These are phyloP conservation scores for Synergus japonicus DNA, from an alignment of 2,888 invertebrate genomes.

Conservation along the genomic window DNA sequence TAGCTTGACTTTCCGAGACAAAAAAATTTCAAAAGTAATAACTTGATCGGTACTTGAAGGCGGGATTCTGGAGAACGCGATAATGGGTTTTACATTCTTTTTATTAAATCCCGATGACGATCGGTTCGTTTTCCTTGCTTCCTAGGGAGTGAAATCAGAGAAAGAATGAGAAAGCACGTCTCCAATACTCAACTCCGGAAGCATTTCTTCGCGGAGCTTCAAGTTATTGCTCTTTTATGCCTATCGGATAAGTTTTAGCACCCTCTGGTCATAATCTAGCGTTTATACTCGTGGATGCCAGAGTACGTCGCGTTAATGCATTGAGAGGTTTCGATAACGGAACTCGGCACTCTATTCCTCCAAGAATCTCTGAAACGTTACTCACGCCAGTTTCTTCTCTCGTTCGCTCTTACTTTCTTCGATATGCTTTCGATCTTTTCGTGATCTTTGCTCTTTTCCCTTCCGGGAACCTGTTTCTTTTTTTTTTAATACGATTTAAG, in stretches of 20 bases:
- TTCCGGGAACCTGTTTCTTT: too few species aligned
- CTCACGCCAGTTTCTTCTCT: conserved; percentile 47
- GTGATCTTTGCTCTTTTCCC: not conserved
- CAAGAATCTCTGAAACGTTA: conserved; percentile 51
- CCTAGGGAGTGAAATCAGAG: not conserved
- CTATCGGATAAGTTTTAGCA: conserved; percentile 34
- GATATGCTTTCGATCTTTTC: not conserved
- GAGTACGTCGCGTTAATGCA: conserved; percentile 49
- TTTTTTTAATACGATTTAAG: too few species aligned
- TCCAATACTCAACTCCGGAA: conserved; percentile 9
- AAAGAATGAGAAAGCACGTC: conserved; percentile 23
- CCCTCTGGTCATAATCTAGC: conserved; percentile 24
- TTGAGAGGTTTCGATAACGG: conserved; percentile 53
- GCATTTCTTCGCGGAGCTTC: conserved; percentile 1
- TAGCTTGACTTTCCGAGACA: too few species aligned
- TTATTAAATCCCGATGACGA: conserved; percentile 3
- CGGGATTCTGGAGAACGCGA: not conserved
- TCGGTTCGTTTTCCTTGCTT: not conserved
- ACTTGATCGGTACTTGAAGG: not conserved
- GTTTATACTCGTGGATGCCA: conserved; percentile 42
- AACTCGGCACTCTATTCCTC: conserved; percentile 49
- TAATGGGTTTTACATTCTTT: conserved; percentile 21
- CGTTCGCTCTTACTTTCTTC: conserved; percentile 45
- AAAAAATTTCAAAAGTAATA: not conserved
- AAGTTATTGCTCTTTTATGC: conserved; percentile 36